Percentiles rank a stretch among this genome's conserved stretches.
phyloP scores from a whole-genome alignment of 2,113 vertebrate species.

The Machaerirhynchus nigripectus region DNA sequence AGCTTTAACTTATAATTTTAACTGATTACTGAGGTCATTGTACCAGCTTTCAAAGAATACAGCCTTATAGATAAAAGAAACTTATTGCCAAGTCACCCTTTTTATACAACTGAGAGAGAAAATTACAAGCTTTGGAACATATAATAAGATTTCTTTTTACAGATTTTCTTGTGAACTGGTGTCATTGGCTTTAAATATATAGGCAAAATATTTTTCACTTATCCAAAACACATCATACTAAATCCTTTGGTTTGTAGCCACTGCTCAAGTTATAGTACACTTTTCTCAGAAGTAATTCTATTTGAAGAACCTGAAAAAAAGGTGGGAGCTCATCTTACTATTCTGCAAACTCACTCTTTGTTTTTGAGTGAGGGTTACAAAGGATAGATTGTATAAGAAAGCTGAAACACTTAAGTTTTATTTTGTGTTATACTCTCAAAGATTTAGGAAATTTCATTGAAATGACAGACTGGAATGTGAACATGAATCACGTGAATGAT shows the following conservation, averaged over 20 bases:
- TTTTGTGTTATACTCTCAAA: background rate
- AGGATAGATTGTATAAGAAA: background rate
- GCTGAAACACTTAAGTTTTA: background rate
- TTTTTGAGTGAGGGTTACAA: background rate
- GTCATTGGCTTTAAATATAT: background rate
- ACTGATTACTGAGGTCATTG: background rate
- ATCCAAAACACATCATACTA: background rate
- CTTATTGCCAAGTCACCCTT: background rate
- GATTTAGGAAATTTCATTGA: background rate
- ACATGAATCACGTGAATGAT: background rate
- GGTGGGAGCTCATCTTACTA: background rate
- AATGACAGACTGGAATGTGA: background rate
- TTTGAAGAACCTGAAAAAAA: background rate
- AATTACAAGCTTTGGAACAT: background rate
- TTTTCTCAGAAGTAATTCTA: background rate
- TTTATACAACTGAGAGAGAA: background rate
- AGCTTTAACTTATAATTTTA: background rate
- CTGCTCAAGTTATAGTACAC: background rate
- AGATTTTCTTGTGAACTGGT: background rate
- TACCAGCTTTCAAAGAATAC: background rate
- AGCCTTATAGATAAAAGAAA: background rate
- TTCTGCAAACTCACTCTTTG: background rate
- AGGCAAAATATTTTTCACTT: background rate
- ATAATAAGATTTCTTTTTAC: background rate
- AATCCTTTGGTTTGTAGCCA: background rate